These are phyloP conservation scores for Bryconaethiops microstoma DNA, from an alignment of 2,797 vertebrate genomes.

Conservation along the genomic window DNA sequence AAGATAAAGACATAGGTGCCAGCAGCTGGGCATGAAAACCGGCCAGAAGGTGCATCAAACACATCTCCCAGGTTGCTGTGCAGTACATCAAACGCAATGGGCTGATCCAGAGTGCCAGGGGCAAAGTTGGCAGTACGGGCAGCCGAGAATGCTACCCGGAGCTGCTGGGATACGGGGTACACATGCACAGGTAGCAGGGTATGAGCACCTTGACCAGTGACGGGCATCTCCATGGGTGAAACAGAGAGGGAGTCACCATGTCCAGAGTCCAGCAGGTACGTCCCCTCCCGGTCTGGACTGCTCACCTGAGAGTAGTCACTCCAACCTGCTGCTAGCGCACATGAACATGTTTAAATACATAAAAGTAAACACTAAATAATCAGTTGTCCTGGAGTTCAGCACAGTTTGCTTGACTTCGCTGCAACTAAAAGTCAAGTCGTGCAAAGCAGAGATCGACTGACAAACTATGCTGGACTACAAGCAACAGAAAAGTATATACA, in stretches of 20 bases:
- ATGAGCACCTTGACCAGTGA: constrained; percentile 78
- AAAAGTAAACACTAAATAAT: too few relatives aligned
- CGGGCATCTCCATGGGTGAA: constrained; percentile 83
- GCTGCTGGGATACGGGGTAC: constrained; percentile 88
- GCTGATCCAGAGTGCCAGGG: constrained; percentile 95
- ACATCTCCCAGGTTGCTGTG: constrained; percentile 93
- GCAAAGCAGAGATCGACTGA: too few relatives aligned
- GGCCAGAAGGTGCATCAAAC: constrained; percentile 89
- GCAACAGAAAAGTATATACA: too few relatives aligned
- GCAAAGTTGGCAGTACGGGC: constrained; percentile 94
- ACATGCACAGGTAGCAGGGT: constrained; percentile 88
- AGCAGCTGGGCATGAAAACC: constrained; percentile 90
- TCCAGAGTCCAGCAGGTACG: constrained; percentile 86
- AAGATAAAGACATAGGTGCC: constrained; percentile 97
- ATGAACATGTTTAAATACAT: too few relatives aligned
- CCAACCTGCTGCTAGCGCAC: constrained; percentile 79
- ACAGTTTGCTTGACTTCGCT: too few relatives aligned
- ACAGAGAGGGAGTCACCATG: constrained; percentile 88
- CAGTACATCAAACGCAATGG: constrained; percentile 93
- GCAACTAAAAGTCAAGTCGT: too few relatives aligned
- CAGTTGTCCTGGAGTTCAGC: too few relatives aligned
- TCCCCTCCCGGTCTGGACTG: constrained; percentile 88
- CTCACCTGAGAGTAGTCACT: constrained; percentile 93
- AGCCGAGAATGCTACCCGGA: constrained; percentile 93
- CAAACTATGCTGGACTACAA: too few relatives aligned